Percentiles rank a stretch among this genome's conserved stretches.
Evolutionary conservation across 1,140 invertebrate genomes (phyloP).

Genomic region (Zaprionus taronus): DNA sequence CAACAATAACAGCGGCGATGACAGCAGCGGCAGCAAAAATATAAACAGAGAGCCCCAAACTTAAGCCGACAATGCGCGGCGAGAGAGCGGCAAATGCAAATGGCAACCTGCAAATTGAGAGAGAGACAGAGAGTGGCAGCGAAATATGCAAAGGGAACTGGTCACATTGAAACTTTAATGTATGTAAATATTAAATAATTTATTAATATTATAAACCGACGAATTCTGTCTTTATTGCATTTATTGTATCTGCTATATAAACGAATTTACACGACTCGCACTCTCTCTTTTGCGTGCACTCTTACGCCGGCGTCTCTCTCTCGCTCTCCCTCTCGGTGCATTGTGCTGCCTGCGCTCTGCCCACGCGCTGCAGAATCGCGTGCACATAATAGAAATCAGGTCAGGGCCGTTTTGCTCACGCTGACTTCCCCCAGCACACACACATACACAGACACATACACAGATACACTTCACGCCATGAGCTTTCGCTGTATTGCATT

Average conservation of each 20-base stretch:
- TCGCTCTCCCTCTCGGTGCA: slow-evolving; percentile 28
- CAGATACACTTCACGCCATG: slow-evolving; percentile 5
- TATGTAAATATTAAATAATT: background rate
- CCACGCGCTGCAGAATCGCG: slow-evolving; percentile 78
- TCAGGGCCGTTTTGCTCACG: slow-evolving; percentile 82
- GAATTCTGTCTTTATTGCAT: background rate
- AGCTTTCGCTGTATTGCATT: slow-evolving; percentile 52
- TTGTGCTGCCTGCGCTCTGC: slow-evolving; percentile 47
- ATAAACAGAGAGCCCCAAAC: slow-evolving; percentile 75
- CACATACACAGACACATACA: slow-evolving; percentile 13
- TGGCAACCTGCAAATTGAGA: background rate
- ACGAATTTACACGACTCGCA: no score
- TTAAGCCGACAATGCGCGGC: slow-evolving; percentile 49
- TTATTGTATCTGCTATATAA: background rate
- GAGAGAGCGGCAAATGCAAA: slow-evolving; percentile 38
- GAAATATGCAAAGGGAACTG: background rate
- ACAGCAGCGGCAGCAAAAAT: slow-evolving; percentile 62
- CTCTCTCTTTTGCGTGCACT: slow-evolving; percentile 19
- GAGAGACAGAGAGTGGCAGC: background rate
- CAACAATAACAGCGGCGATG: slow-evolving; percentile 40
- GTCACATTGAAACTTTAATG: background rate
- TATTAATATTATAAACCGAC: background rate
- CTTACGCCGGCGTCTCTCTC: slow-evolving; percentile 63
- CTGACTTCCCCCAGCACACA: slow-evolving; percentile 44
- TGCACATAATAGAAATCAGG: slow-evolving; percentile 76